Conservation (phyloP, 2,888 invertebrate genomes). For the Blastobasis lacticolella region DNA sequence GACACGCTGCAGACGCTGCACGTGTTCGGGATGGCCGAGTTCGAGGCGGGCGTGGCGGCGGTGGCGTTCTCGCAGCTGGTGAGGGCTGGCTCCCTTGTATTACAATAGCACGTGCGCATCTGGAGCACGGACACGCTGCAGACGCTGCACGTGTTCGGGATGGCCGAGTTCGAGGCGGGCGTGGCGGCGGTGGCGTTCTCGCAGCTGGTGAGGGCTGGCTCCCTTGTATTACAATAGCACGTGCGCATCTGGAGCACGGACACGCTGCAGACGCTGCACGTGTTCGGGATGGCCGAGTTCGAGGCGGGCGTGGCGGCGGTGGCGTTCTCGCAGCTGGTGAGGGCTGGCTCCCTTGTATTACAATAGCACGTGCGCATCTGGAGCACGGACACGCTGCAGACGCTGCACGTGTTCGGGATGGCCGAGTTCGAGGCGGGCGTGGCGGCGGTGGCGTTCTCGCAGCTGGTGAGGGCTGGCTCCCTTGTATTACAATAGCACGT, state of each 20-base stretch:
- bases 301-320: slow-evolving; percentile 84
- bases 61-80: slow-evolving; percentile 93
- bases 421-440: slow-evolving; percentile 70
- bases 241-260: slow-evolving; percentile 66
- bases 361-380: not conserved
- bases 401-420: not conserved
- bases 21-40: not conserved
- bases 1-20: not conserved
- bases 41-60: slow-evolving; percentile 80
- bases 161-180: slow-evolving; percentile 46
- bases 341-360: too few relatives aligned
- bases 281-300: not conserved
- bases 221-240: slow-evolving; percentile 78
- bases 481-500: too few relatives aligned
- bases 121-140: not conserved
- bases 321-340: slow-evolving; percentile 90
- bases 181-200: slow-evolving; percentile 93
- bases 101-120: slow-evolving; percentile 85
- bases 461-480: slow-evolving; percentile 84
- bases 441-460: slow-evolving; percentile 91
- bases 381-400: not conserved
- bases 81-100: slow-evolving; percentile 28
- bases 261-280: not conserved
- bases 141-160: not conserved
- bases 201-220: slow-evolving; percentile 82